A percentile compares a stretch with the other conserved stretches of the same genome.
These are phyloP conservation scores for Odontomyia ornata DNA, from an alignment of 2,888 invertebrate species.

Conservation along the genomic window DNA sequence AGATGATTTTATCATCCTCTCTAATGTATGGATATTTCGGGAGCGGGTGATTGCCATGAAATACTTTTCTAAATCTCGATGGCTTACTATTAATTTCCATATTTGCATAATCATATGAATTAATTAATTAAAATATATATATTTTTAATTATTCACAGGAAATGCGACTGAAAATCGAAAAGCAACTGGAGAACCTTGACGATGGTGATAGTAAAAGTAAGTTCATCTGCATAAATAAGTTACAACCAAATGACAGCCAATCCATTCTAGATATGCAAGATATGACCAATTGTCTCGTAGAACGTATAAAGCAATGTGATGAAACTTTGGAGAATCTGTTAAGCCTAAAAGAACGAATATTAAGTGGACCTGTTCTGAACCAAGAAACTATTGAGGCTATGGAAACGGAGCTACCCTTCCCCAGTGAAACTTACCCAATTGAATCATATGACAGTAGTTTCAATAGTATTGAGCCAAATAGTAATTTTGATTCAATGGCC, in stretches of 20 bases:
- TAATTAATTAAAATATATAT: too few species aligned
- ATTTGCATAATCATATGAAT: too few species aligned
- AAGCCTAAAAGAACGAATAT: not conserved
- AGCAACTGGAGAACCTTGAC: conserved; percentile 8
- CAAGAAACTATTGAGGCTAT: not conserved
- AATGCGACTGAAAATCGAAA: conserved; percentile 4
- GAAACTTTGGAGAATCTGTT: not conserved
- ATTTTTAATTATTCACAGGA: too few species aligned
- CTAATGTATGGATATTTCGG: too few species aligned
- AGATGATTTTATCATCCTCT: too few species aligned
- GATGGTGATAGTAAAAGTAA: conserved; percentile 13
- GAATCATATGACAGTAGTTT: too few species aligned
- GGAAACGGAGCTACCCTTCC: not conserved
- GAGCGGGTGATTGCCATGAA: too few species aligned
- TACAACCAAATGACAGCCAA: too few species aligned
- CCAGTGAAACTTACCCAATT: not conserved
- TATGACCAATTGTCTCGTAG: not conserved
- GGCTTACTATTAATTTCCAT: too few species aligned
- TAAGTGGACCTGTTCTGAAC: not conserved
- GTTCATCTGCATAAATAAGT: not conserved
- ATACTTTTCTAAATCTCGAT: too few species aligned
- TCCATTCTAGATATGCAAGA: not conserved
- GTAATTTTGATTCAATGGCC: too few species aligned
- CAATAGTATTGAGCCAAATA: too few species aligned
- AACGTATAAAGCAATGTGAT: conserved; percentile 18